Evolutionary conservation across 2,113 vertebrate species (phyloP), one percentile per base, ranked within the genome.

Genomic region (Phrynocephalus versicolor): DNA sequence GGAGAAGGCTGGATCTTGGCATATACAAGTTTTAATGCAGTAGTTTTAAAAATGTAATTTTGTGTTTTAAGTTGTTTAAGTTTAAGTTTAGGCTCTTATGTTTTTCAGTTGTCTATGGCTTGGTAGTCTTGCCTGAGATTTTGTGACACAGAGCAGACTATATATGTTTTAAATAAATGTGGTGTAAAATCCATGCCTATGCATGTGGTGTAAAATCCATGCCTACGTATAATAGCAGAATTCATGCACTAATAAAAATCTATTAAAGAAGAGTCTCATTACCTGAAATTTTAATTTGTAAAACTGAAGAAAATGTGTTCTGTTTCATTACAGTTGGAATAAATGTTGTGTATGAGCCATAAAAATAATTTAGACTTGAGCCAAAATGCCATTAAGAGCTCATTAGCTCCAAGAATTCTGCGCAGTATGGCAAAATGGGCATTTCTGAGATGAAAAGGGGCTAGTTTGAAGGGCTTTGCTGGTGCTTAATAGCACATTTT

Each of bases 271-370:
- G 87, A 10, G 25, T 78, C 8, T 87, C 74, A 67, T 86, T 90
- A 77, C 39, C 2, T 82, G 4, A 35, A 79, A 71, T 72, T 27
- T 1, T 84, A 87, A 75, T 85, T 6, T 1, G n/a, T n/a, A 85
- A 72, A 87, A 82, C n/a, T 62, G 80, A 87, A 84, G 14, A 77
- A 82, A 90, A 86, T 39, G 2, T n/a, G 55, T 9, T 72, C 4
- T 35, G 23, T n/a, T 85, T 3, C 14, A 55, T 79, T 88, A 85
- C n/a, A 88, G 14, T 10, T 58, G 45, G 85, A 82, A 41, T 85
- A 87, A 85, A 55, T 75, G 60, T 55, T 81, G 1, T 78, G 2
- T 41, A 69, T 86, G 83, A 85, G 18, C 67, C 30, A 77, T 67
- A 45, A 79, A 84, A 87, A 76, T 45, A 83, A 81, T 37, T 58